Conservation (phyloP, 2,797 vertebrate species). For the Atherinosoma microstoma region DNA sequence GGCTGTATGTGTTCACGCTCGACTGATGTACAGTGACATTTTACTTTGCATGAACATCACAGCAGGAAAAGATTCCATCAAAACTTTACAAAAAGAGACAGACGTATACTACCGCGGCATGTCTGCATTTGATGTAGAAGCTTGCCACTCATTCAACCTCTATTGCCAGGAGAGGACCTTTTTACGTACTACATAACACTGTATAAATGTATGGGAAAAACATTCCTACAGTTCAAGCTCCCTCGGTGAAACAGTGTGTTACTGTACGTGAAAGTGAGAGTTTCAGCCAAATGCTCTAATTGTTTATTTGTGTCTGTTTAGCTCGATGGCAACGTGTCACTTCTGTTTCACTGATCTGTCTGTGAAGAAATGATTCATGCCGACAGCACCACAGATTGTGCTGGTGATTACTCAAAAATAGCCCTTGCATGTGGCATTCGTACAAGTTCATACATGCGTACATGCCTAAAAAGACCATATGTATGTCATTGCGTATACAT, state of each 20-base stretch:
- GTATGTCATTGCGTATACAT: conserved; percentile 20
- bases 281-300: conserved; percentile 56
- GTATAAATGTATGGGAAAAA: conserved; percentile 35
- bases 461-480: conserved; percentile 4
- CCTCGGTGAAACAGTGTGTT: conserved; percentile 37
- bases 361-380: conserved; percentile 63
- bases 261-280: conserved; percentile 49
- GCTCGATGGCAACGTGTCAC: conserved; percentile 66
- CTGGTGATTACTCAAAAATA: conserved; percentile 63
- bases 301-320: conserved; percentile 74
- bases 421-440: conserved; percentile 23
- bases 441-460: conserved; percentile 13
- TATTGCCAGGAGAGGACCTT: conserved; percentile 37
- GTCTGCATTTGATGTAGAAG: conserved; percentile 46
- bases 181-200: conserved; percentile 41
- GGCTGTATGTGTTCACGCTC: conserved; percentile 40
- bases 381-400: conserved; percentile 65
- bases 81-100: conserved; percentile 42
- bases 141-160: conserved; percentile 36
- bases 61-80: conserved; percentile 36
- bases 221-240: conserved; percentile 37
- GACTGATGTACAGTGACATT: conserved; percentile 33
- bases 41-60: conserved; percentile 44
- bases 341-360: conserved; percentile 60
- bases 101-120: conserved; percentile 7